These are phyloP conservation scores for Tetranychus truncatus DNA, from an alignment of 2,888 invertebrate species.

Conservation along the genomic window DNA sequence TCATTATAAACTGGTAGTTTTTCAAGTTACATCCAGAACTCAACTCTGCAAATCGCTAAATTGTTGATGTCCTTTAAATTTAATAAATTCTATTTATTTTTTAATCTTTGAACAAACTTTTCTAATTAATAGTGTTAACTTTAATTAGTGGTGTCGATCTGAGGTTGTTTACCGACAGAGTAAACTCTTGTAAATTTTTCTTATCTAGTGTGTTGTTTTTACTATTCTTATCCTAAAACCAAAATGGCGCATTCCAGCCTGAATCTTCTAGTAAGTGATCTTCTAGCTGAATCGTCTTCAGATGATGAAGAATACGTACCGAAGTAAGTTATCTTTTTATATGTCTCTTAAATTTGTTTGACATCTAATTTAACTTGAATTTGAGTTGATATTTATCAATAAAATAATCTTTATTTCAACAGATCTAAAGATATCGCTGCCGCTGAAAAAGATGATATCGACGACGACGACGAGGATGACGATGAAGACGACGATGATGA, in stretches of 20 bases:
- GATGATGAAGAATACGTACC: constrained; percentile 14
- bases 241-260: not conserved
- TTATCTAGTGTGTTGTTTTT: no score
- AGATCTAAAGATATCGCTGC: constrained; percentile 5
- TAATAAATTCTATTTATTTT: no score
- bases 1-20: no score
- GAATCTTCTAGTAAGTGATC: constrained; percentile 36
- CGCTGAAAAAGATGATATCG: constrained; percentile 36
- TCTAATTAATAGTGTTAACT: no score
- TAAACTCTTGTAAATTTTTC: no score
- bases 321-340: not conserved
- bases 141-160: no score
- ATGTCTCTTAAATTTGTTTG: not conserved
- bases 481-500: constrained; percentile 51
- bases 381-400: no score
- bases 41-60: no score
- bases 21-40: no score
- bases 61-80: no score
- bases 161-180: no score
- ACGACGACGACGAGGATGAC: constrained; percentile 53
- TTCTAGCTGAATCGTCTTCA: constrained; percentile 71
- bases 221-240: not conserved
- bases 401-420: not conserved
- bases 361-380: not conserved
- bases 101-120: no score